Conservation (phyloP, 1,140 invertebrate genomes). For the Drosophila arawakana region DNA sequence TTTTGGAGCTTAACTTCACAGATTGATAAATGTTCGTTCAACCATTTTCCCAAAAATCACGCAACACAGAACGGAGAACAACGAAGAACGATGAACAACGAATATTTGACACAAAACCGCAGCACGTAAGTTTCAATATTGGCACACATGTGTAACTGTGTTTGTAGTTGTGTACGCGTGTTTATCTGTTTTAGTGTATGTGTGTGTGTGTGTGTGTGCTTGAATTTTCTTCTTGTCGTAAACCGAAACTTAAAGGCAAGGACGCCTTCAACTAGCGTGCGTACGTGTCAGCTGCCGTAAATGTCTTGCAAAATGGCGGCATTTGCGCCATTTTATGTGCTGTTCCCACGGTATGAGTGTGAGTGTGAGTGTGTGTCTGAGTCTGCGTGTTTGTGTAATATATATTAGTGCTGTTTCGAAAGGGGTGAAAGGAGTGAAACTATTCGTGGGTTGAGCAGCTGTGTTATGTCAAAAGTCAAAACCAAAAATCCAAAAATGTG, state of each 20-base stretch:
- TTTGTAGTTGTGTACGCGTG: constrained; percentile 1
- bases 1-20: constrained; percentile 39
- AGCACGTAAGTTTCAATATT: constrained; percentile 70
- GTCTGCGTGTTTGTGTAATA: constrained; percentile 2
- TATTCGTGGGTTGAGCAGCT: constrained; percentile 63
- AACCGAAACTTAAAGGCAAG: constrained; percentile 44
- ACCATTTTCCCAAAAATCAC: constrained; percentile 50
- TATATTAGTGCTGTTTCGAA: background rate
- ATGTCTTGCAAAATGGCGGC: constrained; percentile 57
- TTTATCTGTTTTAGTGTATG: constrained; percentile 26
- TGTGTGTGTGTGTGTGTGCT: constrained; percentile 20
- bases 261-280: constrained; percentile 29
- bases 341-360: constrained; percentile 14
- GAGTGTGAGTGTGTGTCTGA: constrained; percentile 3
- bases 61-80: constrained; percentile 39
- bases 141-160: constrained; percentile 43
- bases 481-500: constrained; percentile 52
- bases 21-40: constrained; percentile 36
- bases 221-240: constrained; percentile 34
- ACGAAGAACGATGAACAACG: constrained; percentile 36
- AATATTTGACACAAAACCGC: constrained; percentile 73
- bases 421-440: constrained; percentile 13
- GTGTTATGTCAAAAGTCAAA: constrained; percentile 68
- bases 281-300: constrained; percentile 55
- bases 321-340: constrained; percentile 51